A percentile compares a stretch with the other conserved stretches of the same genome.
Conservation (phyloP, 2,888 invertebrate genomes). For the Eupithecia dodoneata region DNA sequence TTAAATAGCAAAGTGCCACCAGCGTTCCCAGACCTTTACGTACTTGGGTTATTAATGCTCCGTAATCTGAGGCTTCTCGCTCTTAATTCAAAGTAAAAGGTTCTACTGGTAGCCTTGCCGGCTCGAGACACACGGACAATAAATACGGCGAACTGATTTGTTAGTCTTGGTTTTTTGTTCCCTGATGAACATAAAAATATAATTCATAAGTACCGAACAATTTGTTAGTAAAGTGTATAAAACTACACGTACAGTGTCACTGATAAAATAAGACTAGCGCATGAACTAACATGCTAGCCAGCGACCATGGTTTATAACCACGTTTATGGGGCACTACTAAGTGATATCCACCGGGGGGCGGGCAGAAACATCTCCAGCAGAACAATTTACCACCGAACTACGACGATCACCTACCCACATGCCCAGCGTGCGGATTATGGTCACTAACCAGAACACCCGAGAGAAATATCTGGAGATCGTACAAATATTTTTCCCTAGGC, state of each 20-base stretch:
- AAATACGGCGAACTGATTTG: slow-evolving; percentile 10
- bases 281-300: not conserved
- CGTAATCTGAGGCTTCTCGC: slow-evolving; percentile 64
- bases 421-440: too few relatives aligned
- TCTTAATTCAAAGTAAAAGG: slow-evolving; percentile 75
- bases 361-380: too few relatives aligned
- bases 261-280: not conserved
- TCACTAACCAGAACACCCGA: too few relatives aligned
- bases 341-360: too few relatives aligned
- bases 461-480: too few relatives aligned
- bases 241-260: not conserved
- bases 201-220: too few relatives aligned
- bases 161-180: not conserved
- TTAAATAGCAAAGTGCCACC: slow-evolving; percentile 45
- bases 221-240: too few relatives aligned
- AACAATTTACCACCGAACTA: too few relatives aligned
- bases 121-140: slow-evolving; percentile 59
- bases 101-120: slow-evolving; percentile 66
- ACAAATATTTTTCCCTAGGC: too few relatives aligned
- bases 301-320: not conserved
- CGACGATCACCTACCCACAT: too few relatives aligned
- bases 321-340: not conserved
- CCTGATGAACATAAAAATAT: too few relatives aligned
- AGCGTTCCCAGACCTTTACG: slow-evolving; percentile 64
- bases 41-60: slow-evolving; percentile 71